Conservation (phyloP, 2,113 vertebrate genomes). For the Gallinago paraguaiae region DNA sequence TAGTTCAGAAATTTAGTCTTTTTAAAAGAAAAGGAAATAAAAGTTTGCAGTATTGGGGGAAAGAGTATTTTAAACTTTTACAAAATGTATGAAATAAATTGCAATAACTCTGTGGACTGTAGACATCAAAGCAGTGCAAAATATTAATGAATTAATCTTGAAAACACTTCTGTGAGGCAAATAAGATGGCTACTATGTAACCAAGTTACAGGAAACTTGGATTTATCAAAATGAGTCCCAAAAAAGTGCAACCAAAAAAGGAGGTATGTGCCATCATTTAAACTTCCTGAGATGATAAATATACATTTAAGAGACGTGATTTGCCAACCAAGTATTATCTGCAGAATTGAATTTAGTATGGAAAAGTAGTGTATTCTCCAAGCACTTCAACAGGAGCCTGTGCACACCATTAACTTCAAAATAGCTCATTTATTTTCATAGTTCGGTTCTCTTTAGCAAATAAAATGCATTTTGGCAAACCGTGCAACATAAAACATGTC, state of each 20-base stretch:
- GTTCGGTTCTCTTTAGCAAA: not conserved
- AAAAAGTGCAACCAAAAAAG: not conserved
- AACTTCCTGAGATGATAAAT: not conserved
- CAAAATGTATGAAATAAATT: not conserved
- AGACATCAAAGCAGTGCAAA: not conserved
- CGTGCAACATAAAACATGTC: not conserved
- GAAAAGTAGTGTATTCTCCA: not conserved
- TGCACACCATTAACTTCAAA: not conserved
- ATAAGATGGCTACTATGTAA: not conserved
- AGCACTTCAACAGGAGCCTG: not conserved
- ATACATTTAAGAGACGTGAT: not conserved
- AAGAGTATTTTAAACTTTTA: not conserved
- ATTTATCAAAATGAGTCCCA: not conserved
- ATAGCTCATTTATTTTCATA: not conserved
- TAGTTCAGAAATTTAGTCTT: not conserved
- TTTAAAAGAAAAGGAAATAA: not conserved
- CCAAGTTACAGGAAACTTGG: not conserved
- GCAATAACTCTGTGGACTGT: not conserved
- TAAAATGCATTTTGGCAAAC: not conserved
- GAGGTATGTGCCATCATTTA: not conserved
- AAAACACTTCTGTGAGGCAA: not conserved
- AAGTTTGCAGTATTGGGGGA: not conserved
- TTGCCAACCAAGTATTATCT: not conserved
- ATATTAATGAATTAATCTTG: not conserved
- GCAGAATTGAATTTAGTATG: not conserved